Percentiles rank a stretch among this genome's conserved stretches.
These are phyloP conservation scores for Microcebus murinus DNA, from an alignment of 2,113 vertebrate genomes.

Conservation along the genomic window DNA sequence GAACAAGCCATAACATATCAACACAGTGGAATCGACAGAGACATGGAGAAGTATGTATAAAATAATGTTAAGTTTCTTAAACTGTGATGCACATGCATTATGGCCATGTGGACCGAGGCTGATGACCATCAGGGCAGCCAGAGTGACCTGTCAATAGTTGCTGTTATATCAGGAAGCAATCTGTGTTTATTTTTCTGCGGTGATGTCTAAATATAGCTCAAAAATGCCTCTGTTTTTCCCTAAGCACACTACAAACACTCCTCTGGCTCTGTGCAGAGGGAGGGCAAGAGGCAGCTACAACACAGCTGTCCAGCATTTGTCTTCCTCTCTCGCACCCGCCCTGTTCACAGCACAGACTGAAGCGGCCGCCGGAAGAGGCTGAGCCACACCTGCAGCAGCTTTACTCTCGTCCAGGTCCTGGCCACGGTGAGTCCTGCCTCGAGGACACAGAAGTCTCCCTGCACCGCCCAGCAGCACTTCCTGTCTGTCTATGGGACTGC, in stretches of 20 bases:
- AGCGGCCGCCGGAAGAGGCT: background rate
- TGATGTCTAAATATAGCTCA: constrained; percentile 21
- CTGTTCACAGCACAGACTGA: background rate
- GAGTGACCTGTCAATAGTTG: background rate
- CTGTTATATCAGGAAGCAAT: background rate
- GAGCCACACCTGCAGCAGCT: background rate
- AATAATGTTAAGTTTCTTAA: background rate
- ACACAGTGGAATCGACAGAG: fast-evolving
- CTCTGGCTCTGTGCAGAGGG: background rate
- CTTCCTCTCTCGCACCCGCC: background rate
- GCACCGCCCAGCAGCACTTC: background rate
- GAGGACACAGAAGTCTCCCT: background rate
- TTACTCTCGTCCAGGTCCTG: background rate
- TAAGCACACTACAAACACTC: background rate
- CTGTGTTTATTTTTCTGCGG: constrained; percentile 14
- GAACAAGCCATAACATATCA: background rate
- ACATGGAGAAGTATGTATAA: background rate
- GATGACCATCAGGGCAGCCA: background rate
- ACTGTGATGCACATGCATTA: background rate
- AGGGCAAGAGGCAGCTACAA: background rate
- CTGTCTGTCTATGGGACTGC: background rate
- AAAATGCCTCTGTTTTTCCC: background rate
- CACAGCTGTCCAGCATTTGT: background rate
- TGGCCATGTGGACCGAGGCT: background rate
- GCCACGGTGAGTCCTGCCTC: too few species aligned